Percentiles rank a stretch among this genome's conserved stretches.
Conservation (phyloP, 30 jellyfish, hydroid and myxozoan genomes). For the Sanderia malayensis region DNA sequence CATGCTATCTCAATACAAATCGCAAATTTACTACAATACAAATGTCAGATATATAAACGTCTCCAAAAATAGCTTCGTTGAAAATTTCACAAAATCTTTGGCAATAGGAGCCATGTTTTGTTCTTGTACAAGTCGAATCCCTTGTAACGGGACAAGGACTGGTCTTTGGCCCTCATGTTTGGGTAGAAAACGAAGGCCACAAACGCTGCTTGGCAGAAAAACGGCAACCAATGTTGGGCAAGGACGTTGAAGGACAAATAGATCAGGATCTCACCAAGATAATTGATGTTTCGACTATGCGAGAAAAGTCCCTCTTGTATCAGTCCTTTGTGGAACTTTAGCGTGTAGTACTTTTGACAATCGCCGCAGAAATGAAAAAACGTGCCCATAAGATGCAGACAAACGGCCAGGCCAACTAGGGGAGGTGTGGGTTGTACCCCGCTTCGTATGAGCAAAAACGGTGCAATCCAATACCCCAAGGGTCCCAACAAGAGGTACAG, state of each 20-base stretch:
- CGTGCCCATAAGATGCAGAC: constrained; percentile 25
- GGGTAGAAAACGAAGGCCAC: constrained; percentile 53
- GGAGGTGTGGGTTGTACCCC: constrained; percentile 61
- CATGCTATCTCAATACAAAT: too few species aligned
- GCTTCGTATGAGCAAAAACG: constrained; percentile 38
- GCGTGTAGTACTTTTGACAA: constrained; percentile 65
- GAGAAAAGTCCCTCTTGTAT: constrained; percentile 62
- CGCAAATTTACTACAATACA: too few species aligned
- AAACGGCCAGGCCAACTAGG: constrained; percentile 32
- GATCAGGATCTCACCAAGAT: constrained; percentile 63
- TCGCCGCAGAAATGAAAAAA: constrained; percentile 77
- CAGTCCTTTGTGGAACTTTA: constrained; percentile 51
- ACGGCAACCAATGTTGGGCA: constrained; percentile 67
- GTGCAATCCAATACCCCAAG: constrained; percentile 68
- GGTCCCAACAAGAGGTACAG: constrained; percentile 38
- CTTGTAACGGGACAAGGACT: constrained; percentile 65
- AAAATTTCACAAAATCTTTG: constrained; percentile 32
- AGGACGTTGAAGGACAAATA: constrained; percentile 50
- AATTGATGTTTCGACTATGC: constrained; percentile 69
- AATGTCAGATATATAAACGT: too few species aligned
- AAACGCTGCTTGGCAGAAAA: constrained; percentile 31
- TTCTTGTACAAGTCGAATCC: constrained; percentile 46
- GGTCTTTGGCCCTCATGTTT: constrained; percentile 61
- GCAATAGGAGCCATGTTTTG: constrained; percentile 59
- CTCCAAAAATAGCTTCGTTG: too few species aligned